Conservation (phyloP, 92 coral and sea anemone genomes). For the Epizoanthus illoricatus region DNA sequence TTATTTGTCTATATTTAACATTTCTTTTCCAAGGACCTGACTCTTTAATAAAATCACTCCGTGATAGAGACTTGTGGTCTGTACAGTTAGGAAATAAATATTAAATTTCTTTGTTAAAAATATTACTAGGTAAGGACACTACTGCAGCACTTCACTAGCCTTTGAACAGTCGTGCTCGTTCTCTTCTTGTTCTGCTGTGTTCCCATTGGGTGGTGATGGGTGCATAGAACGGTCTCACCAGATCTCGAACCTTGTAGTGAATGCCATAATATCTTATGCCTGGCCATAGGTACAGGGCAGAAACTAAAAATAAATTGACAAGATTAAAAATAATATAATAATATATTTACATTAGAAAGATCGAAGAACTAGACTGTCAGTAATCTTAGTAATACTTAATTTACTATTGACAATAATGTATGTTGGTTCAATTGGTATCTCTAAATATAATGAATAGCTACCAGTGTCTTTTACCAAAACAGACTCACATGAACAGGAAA, state of each 20-base stretch:
- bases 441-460: too few relatives aligned
- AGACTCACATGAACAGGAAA: too few relatives aligned
- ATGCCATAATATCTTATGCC: conserved; percentile 86
- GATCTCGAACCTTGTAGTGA: conserved; percentile 58
- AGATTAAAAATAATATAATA: not conserved
- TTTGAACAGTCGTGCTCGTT: conserved; percentile 57
- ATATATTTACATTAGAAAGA: not conserved
- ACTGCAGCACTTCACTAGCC: conserved; percentile 40
- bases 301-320: conserved; percentile 48
- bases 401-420: too few relatives aligned
- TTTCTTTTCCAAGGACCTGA: too few relatives aligned
- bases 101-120: not conserved
- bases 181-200: conserved; percentile 84
- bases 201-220: conserved; percentile 95
- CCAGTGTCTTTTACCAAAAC: too few relatives aligned
- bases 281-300: conserved; percentile 84
- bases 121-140: not conserved
- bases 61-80: too few relatives aligned
- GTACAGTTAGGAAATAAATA: too few relatives aligned
- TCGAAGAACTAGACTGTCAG: not conserved
- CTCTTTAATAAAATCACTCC: too few relatives aligned
- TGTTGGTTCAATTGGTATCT: too few relatives aligned
- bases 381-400: too few relatives aligned
- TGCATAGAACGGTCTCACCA: conserved; percentile 69
- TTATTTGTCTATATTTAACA: too few relatives aligned